phyloP scores from a whole-genome alignment of 2,797 vertebrate species.

The Coregonus ussuriensis region DNA sequence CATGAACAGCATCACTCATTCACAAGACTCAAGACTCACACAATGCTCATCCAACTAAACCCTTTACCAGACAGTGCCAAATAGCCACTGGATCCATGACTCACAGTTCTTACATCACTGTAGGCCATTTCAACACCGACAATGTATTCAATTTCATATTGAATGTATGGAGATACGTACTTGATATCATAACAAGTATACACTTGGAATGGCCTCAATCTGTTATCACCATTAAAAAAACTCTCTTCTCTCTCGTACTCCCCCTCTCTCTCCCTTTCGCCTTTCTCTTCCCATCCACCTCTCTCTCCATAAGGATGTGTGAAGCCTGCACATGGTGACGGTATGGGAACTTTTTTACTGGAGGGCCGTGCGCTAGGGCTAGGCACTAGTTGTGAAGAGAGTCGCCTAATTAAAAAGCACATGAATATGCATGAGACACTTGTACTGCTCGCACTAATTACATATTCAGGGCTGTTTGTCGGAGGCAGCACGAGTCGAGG shows the following conservation, averaged over 20 bases:
- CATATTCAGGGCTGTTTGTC: constrained; percentile 82
- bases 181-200: background rate
- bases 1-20: background rate
- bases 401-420: constrained; percentile 90
- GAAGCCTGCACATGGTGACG: constrained; percentile 32
- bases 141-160: background rate
- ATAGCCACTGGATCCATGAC: background rate
- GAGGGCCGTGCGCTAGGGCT: constrained; percentile 16
- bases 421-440: constrained; percentile 97
- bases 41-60: background rate
- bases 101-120: background rate
- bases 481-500: constrained; percentile 15
- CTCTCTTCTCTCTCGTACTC: background rate
- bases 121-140: background rate
- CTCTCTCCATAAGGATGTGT: constrained; percentile 25
- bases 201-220: background rate
- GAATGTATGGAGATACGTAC: background rate
- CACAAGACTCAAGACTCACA: background rate
- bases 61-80: background rate
- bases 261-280: background rate
- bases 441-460: constrained; percentile 87
- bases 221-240: background rate
- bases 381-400: constrained; percentile 80
- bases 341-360: constrained; percentile 76
- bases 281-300: constrained; percentile 10